Evolutionary conservation across 2,797 vertebrate species (phyloP).

Genomic region (Microctenopoma steveboyesi): DNA sequence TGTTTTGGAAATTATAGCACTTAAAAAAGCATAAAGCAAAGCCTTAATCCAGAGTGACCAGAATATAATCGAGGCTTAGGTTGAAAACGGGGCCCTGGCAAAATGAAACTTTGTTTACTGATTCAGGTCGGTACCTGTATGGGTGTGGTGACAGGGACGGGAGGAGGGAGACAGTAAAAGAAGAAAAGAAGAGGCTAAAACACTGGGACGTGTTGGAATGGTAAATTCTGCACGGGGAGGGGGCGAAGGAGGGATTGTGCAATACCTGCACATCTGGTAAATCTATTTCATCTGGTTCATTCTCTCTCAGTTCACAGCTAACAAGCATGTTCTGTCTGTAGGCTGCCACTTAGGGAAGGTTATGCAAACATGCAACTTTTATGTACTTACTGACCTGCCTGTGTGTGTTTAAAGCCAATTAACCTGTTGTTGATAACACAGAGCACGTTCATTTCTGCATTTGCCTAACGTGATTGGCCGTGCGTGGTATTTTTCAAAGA

Average conservation of each 20-base stretch:
- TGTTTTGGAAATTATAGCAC: slow-evolving; percentile 72
- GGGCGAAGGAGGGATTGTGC: slow-evolving; percentile 70
- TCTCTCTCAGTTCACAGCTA: slow-evolving; percentile 62
- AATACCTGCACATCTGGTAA: slow-evolving; percentile 85
- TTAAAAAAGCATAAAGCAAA: slow-evolving; percentile 49
- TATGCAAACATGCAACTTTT: slow-evolving; percentile 65
- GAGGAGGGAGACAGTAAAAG: slow-evolving; percentile 10
- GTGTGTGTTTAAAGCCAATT: slow-evolving; percentile 43
- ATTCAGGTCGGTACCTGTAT: slow-evolving; percentile 76
- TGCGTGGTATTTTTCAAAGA: slow-evolving; percentile 5
- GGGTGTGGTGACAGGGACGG: slow-evolving; percentile 62
- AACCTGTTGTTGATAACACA: slow-evolving; percentile 37
- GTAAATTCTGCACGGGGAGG: slow-evolving; percentile 49
- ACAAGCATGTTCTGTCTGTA: slow-evolving; percentile 70
- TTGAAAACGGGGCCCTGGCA: slow-evolving; percentile 51
- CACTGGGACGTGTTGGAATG: slow-evolving; percentile 67
- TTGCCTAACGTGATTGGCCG: slow-evolving; percentile 10
- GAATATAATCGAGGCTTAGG: slow-evolving; percentile 66
- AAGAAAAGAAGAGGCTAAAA: slow-evolving; percentile 37
- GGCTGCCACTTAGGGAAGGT: slow-evolving; percentile 60
- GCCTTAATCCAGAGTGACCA: slow-evolving; percentile 66
- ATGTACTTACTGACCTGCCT: slow-evolving; percentile 56
- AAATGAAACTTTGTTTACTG: slow-evolving; percentile 70
- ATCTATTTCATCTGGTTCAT: slow-evolving; percentile 73
- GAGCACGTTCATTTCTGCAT: slow-evolving; percentile 1